These are phyloP conservation scores for Venustaconcha ellipsiformis DNA, from an alignment of 1,140 invertebrate species.

Conservation along the genomic window DNA sequence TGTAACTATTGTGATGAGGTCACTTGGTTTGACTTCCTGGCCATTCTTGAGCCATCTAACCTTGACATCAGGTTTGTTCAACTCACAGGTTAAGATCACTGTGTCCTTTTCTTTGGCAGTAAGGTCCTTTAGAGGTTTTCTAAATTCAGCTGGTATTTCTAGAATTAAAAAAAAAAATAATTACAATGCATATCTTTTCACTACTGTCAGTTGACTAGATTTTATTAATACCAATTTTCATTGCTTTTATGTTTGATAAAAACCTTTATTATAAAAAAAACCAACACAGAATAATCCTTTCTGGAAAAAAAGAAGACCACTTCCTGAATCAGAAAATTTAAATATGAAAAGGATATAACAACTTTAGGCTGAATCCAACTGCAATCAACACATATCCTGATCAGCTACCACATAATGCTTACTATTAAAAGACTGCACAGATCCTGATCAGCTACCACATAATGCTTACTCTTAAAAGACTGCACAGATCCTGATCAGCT, in stretches of 20 bases:
- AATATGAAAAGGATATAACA: no score
- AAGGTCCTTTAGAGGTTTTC: conserved; percentile 51
- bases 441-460: no score
- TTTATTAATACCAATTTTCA: not conserved
- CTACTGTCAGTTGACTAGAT: not conserved
- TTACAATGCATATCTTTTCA: not conserved
- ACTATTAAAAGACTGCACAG: no score
- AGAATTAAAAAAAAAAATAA: conserved; percentile 23
- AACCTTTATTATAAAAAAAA: no score
- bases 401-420: no score
- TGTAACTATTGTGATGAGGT: conserved; percentile 63
- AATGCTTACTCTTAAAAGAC: no score
- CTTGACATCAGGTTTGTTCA: conserved; percentile 56
- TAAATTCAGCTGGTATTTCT: conserved; percentile 60
- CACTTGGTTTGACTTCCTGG: conserved; percentile 41
- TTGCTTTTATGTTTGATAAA: not conserved
- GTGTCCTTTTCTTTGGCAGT: conserved; percentile 53
- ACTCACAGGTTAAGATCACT: conserved; percentile 62
- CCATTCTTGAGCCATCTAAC: conserved; percentile 69
- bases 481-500: no score
- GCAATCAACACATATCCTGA: no score
- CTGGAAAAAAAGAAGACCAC: no score
- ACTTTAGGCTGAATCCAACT: no score
- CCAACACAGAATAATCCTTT: no score
- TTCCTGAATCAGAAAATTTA: no score